Evolutionary conservation across 2,888 invertebrate genomes (phyloP).

Genomic region (Rhagium mordax): DNA sequence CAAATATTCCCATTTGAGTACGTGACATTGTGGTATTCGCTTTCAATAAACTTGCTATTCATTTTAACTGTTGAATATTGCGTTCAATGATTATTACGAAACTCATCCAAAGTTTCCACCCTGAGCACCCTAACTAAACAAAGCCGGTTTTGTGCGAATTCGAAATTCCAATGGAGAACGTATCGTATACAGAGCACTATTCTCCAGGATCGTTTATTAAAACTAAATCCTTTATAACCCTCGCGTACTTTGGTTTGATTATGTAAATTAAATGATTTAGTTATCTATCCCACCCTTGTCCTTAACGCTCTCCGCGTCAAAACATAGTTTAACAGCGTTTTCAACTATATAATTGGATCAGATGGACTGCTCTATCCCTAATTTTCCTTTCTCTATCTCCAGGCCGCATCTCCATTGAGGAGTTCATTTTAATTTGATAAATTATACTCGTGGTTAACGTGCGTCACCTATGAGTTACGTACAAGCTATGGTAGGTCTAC

Average conservation of each 20-base stretch:
- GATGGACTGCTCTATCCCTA: slow-evolving; percentile 18
- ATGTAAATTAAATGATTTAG: slow-evolving; percentile 52
- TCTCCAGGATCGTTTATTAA: slow-evolving; percentile 43
- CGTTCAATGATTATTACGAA: no score
- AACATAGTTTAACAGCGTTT: slow-evolving; percentile 51
- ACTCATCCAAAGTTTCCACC: background rate
- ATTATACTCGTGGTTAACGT: slow-evolving; percentile 31
- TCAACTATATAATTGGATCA: slow-evolving; percentile 46
- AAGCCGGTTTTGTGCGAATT: background rate
- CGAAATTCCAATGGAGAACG: background rate
- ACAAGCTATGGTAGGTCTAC: no score
- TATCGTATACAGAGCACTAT: background rate
- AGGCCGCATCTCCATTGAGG: slow-evolving; percentile 45
- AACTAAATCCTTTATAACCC: slow-evolving; percentile 48
- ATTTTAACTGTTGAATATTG: no score
- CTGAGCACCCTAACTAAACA: background rate
- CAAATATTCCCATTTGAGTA: no score
- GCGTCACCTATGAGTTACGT: background rate
- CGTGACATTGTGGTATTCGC: no score
- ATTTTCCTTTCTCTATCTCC: slow-evolving; percentile 25
- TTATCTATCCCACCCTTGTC: slow-evolving; percentile 48
- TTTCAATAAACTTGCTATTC: no score
- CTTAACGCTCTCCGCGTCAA: slow-evolving; percentile 45
- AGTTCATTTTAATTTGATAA: slow-evolving; percentile 53
- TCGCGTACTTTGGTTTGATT: slow-evolving; percentile 38